Base-by-base conservation (phyloP, 2,888 invertebrate species). In the Cephus pulcher region DNA sequence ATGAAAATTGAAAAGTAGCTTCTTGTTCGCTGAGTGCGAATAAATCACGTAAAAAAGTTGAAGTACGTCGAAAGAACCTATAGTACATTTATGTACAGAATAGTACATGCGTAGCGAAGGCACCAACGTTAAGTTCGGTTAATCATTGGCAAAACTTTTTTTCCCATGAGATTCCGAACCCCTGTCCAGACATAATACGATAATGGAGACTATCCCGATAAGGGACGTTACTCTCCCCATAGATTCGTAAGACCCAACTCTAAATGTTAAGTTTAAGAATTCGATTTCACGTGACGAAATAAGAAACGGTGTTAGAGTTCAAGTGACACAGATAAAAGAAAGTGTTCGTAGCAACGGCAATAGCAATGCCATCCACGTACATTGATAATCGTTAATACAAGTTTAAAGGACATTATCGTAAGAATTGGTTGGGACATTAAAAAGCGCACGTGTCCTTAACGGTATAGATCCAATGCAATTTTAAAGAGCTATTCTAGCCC, bases 351-450 rank as follows among this genome's bases (percentile, higher is more conserved):
- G 23, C 23, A 56, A 70, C 71, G 77, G 77, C 86, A 82, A 83
- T 89, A 88, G 82, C 86, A 83, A 91, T 91, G 90, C 91, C 85
- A 82, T 23, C 88, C 91, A 91, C 91, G 91, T 91, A 82, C 76
- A 78, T 78, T 84, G 86, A 88, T 89, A 90, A 88, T 88, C 90
- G 87, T 90, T 89, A 88, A 91, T 91, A 90, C 91, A 91, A 91
- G 86, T 91, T 91, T 91, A 88, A 91, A 88, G 88, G 85, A 86
- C 89, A 90, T 91, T 91, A 91, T 91, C 91, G 90, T 88, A 82
- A 88, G 87, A 85, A 88, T 90, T 88, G 88, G 86, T 80, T 78
- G 87, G 84, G 83, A 90, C 91, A 90, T 91, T 90, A 90, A 90
- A 91, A 90, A 90, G 87, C 90, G 83, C 91, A 91, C 91, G 91